A percentile compares a stretch with the other conserved stretches of the same genome.
Evolutionary conservation across 2,888 invertebrate species (phyloP).

Genomic region (Chymomyza fuscimana): DNA sequence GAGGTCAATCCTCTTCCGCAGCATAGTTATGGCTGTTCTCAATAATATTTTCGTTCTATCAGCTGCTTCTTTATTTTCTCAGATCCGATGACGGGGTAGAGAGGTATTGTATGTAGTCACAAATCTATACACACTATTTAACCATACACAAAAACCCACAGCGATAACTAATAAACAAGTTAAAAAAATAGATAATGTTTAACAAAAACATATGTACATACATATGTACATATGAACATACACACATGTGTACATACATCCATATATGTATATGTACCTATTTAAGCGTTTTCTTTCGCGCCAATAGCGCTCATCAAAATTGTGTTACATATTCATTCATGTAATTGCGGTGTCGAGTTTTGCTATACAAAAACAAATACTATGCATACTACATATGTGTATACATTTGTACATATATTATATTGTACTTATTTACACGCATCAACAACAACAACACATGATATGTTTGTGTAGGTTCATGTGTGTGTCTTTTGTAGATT

Average conservation of each 20-base stretch:
- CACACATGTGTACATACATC: constrained; percentile 20
- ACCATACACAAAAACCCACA: constrained; percentile 26
- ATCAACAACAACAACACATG: constrained; percentile 26
- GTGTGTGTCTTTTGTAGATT: constrained; percentile 74
- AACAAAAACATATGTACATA: constrained; percentile 29
- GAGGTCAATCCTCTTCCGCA: too few species aligned
- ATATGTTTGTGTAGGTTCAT: constrained; percentile 43
- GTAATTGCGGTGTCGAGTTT: not conserved
- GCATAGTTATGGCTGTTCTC: too few species aligned
- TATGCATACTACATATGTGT: constrained; percentile 8
- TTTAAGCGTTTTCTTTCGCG: not conserved
- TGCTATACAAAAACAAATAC: not conserved
- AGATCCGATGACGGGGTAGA: too few species aligned
- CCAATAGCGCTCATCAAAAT: not conserved
- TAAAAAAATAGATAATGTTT: constrained; percentile 32
- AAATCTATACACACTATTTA: constrained; percentile 15
- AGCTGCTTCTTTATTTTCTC: too few species aligned
- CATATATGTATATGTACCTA: constrained; percentile 14
- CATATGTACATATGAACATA: constrained; percentile 32
- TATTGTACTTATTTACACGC: constrained; percentile 57
- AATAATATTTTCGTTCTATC: too few species aligned
- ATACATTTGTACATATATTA: constrained; percentile 1
- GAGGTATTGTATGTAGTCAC: not conserved
- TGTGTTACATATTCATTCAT: constrained; percentile 11
- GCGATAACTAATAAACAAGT: not conserved